Conservation (phyloP, 2,797 vertebrate genomes). For the Pelobates cultripes region DNA sequence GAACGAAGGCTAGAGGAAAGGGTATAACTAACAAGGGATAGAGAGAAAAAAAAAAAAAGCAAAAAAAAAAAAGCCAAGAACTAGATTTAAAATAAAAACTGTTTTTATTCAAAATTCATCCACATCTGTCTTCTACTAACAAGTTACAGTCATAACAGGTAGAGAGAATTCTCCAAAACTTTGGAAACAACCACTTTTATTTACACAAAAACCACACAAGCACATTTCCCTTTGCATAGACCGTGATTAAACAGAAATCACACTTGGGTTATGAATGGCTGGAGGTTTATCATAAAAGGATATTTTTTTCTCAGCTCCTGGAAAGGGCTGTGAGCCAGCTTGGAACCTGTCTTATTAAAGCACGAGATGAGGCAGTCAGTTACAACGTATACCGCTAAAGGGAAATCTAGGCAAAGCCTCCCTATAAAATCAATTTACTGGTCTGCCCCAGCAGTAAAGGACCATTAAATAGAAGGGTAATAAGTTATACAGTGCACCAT, state of each 20-base stretch:
- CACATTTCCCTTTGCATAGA: neutral
- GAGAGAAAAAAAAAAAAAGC: neutral
- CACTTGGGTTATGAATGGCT: conserved; percentile 39
- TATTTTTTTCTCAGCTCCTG: neutral
- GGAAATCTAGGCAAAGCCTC: neutral
- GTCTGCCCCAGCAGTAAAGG: conserved; percentile 1
- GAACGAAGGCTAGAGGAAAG: neutral
- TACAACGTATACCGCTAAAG: neutral
- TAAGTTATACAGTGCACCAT: conserved; percentile 15
- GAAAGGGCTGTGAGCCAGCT: conserved; percentile 6
- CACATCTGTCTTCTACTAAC: conserved; percentile 33
- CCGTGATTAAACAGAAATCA: conserved; percentile 50
- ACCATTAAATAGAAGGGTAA: conserved; percentile 28
- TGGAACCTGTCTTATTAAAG: conserved; percentile 3
- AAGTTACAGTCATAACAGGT: conserved; percentile 3
- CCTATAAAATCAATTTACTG: conserved; percentile 34
- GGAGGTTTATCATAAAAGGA: conserved; percentile 15
- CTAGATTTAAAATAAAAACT: conserved; percentile 1
- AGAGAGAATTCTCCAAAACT: neutral
- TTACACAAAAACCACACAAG: conserved; percentile 2
- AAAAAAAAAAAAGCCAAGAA: neutral
- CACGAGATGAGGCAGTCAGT: neutral
- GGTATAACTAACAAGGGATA: neutral
- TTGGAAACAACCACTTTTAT: neutral
- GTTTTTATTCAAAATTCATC: conserved; percentile 29